Conservation (phyloP, 2,888 invertebrate species). For the Caenorhabditis auriculariae region DNA sequence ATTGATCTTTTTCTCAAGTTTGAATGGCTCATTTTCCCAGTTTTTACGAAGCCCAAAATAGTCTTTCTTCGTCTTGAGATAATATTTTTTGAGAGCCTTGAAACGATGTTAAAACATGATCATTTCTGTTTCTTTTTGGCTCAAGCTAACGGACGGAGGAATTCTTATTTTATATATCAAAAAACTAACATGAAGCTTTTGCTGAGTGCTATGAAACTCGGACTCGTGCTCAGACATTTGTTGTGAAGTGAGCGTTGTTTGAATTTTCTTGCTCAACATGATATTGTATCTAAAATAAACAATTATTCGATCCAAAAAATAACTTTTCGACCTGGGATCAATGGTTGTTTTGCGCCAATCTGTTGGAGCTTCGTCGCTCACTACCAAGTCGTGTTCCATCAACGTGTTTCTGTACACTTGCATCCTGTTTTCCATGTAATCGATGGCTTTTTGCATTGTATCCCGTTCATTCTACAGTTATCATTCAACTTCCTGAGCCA, state of each 20-base stretch:
- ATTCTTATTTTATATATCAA: too few relatives aligned
- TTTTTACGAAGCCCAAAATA: too few relatives aligned
- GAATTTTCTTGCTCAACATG: constrained; percentile 41
- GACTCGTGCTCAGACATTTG: constrained; percentile 44
- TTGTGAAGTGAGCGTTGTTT: constrained; percentile 54
- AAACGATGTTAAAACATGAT: too few relatives aligned
- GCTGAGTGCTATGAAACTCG: constrained; percentile 44
- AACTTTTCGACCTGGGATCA: constrained; percentile 57
- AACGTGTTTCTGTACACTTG: constrained; percentile 56
- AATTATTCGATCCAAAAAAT: not conserved
- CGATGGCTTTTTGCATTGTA: constrained; percentile 46
- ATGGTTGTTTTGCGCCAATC: constrained; percentile 54
- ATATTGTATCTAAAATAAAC: constrained; percentile 37
- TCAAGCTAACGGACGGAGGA: too few relatives aligned
- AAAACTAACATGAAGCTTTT: constrained; percentile 34
- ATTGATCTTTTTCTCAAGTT: too few relatives aligned
- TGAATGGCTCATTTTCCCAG: too few relatives aligned
- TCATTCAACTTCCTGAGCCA: not conserved
- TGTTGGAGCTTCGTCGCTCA: constrained; percentile 43
- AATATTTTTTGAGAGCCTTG: too few relatives aligned
- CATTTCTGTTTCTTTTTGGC: too few relatives aligned
- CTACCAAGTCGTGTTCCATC: constrained; percentile 55
- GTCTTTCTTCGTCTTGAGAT: too few relatives aligned
- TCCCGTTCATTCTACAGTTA: constrained; percentile 33
- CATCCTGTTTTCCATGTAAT: constrained; percentile 57